Evolutionary conservation across 2,113 vertebrate genomes (phyloP).

Genomic region (Cyrtonyx montezumae): DNA sequence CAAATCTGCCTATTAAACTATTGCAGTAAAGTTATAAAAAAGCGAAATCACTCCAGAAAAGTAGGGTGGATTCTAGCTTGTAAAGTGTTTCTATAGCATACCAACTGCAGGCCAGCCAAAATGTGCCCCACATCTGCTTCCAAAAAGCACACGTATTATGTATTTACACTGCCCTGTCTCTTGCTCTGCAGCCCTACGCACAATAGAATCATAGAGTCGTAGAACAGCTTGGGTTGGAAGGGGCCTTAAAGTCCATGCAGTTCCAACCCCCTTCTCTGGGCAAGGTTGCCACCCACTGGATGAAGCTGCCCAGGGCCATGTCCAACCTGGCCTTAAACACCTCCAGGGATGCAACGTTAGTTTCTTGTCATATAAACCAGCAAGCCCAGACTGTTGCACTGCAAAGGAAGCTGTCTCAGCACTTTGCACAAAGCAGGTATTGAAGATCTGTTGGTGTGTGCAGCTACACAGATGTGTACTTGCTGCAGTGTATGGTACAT

Average conservation of each 20-base stretch:
- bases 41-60: background rate
- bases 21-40: background rate
- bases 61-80: background rate
- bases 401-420: background rate
- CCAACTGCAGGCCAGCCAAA: background rate
- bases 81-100: background rate
- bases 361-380: background rate
- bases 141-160: background rate
- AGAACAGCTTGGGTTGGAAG: too few relatives aligned
- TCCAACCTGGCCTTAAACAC: too few relatives aligned
- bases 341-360: too few relatives aligned
- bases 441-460: background rate
- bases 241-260: too few relatives aligned
- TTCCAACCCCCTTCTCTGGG: too few relatives aligned
- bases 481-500: background rate
- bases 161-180: background rate
- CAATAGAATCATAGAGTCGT: too few relatives aligned
- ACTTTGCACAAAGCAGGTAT: background rate
- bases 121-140: background rate
- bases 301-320: too few relatives aligned
- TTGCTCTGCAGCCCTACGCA: background rate
- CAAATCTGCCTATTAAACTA: background rate
- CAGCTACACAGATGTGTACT: accelerated
- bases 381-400: background rate
- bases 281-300: too few relatives aligned